These are phyloP conservation scores for Caenorhabditis imperialis DNA, from an alignment of 2,888 invertebrate genomes.

Conservation along the genomic window DNA sequence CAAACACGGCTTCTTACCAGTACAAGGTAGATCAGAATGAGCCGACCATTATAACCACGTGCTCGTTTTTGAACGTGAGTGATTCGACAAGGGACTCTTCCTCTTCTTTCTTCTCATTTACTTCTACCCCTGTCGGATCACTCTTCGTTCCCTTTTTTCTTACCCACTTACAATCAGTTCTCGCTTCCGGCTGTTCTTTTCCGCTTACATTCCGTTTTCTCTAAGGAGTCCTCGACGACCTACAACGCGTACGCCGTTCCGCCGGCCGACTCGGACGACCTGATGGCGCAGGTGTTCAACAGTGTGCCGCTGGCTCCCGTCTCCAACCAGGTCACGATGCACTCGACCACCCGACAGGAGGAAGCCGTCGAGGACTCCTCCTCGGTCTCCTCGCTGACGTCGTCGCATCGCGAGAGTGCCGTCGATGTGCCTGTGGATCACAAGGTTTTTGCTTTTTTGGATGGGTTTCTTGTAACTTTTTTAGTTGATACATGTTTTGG, in stretches of 20 bases:
- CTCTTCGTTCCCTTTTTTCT: slow-evolving; percentile 15
- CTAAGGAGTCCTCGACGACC: slow-evolving; percentile 4
- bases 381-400: slow-evolving; percentile 27
- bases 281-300: slow-evolving; percentile 63
- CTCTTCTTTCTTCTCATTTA: neutral
- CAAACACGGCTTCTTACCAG: slow-evolving; percentile 29
- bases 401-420: slow-evolving; percentile 55
- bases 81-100: slow-evolving; percentile 14
- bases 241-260: slow-evolving; percentile 32
- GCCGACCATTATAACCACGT: slow-evolving; percentile 31
- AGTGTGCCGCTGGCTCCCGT: slow-evolving; percentile 46
- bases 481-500: too few species aligned
- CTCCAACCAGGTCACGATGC: slow-evolving; percentile 20
- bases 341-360: slow-evolving; percentile 24
- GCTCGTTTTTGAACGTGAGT: slow-evolving; percentile 53
- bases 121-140: slow-evolving; percentile 38
- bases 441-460: slow-evolving; percentile 27
- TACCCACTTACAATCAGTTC: neutral
- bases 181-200: neutral
- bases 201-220: neutral
- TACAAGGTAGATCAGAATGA: slow-evolving; percentile 44
- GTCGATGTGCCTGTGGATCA: slow-evolving; percentile 54
- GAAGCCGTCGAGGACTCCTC: slow-evolving; percentile 22
- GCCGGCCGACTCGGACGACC: slow-evolving; percentile 53
- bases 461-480: slow-evolving; percentile 1